These are phyloP conservation scores for Hedya salicella DNA, from an alignment of 2,888 invertebrate genomes.

Conservation along the genomic window DNA sequence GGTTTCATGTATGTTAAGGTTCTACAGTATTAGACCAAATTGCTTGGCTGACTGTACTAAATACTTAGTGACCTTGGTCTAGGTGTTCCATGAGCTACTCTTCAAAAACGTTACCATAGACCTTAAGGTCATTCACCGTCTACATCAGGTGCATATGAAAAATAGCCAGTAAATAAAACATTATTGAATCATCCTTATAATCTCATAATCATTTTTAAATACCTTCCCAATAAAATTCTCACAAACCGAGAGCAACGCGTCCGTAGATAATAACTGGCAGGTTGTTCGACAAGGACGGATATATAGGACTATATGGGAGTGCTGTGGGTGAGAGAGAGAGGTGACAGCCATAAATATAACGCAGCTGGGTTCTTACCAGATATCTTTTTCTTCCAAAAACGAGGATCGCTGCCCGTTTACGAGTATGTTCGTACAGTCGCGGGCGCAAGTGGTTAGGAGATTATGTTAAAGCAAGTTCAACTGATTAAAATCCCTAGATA, in stretches of 20 bases:
- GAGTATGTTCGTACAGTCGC: slow-evolving; percentile 16
- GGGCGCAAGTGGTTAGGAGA: slow-evolving; percentile 5
- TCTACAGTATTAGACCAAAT: no score
- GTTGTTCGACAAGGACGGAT: slow-evolving; percentile 15
- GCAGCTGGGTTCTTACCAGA: slow-evolving; percentile 43
- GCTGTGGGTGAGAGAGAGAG: slow-evolving; percentile 16
- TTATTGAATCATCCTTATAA: slow-evolving; percentile 40
- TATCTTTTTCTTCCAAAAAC: slow-evolving; percentile 44
- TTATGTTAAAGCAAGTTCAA: neutral
- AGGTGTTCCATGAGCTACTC: no score
- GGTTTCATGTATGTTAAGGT: no score
- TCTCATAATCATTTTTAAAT: slow-evolving; percentile 36
- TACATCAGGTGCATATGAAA: slow-evolving; percentile 1
- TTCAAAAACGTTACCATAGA: no score
- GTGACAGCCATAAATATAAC: slow-evolving; percentile 36
- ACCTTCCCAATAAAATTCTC: slow-evolving; percentile 38
- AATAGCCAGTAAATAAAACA: slow-evolving; percentile 21
- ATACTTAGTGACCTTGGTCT: no score
- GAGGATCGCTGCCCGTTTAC: slow-evolving; percentile 41
- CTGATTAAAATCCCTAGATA: no score
- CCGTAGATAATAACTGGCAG: slow-evolving; percentile 40
- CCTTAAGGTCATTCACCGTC: slow-evolving; percentile 3
- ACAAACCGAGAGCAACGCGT: slow-evolving; percentile 34
- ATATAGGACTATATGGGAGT: slow-evolving; percentile 6
- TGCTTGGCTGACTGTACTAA: no score